Percentiles rank a stretch among this genome's conserved stretches.
These are phyloP conservation scores for Leptobrachium leishanense DNA, from an alignment of 2,113 vertebrate genomes.

Conservation along the genomic window DNA sequence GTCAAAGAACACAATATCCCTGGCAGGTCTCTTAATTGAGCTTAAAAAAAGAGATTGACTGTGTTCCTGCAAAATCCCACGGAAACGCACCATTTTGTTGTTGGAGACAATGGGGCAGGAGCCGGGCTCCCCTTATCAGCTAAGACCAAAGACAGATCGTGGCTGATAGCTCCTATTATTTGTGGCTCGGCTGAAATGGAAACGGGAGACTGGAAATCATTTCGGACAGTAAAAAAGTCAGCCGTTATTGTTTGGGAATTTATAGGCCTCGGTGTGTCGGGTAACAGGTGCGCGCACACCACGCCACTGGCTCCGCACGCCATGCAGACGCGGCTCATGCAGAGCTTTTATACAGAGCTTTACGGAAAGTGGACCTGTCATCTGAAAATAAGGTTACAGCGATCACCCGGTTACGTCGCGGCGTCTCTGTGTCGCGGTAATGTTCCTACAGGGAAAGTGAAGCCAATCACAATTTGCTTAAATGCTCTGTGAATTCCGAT, in stretches of 20 bases:
- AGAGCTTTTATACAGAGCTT: too few relatives aligned
- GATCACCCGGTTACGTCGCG: too few relatives aligned
- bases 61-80: conserved; percentile 13
- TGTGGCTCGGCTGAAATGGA: conserved; percentile 35
- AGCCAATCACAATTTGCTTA: too few relatives aligned
- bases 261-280: conserved; percentile 3
- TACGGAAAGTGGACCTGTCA: too few relatives aligned
- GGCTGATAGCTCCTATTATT: conserved; percentile 35
- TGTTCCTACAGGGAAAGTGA: too few relatives aligned
- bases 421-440: too few relatives aligned
- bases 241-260: conserved; percentile 16
- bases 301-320: too few relatives aligned
- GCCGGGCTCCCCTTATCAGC: conserved; percentile 27
- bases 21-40: conserved; percentile 1
- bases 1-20: neutral
- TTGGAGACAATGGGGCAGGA: conserved; percentile 2
- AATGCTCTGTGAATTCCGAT: too few relatives aligned
- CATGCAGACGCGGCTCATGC: too few relatives aligned
- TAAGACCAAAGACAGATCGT: conserved; percentile 37
- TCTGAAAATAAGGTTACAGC: too few relatives aligned
- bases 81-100: neutral
- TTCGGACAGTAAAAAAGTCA: conserved; percentile 15
- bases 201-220: conserved; percentile 31
- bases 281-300: neutral
- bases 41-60: conserved; percentile 2